Evolutionary conservation across 1,140 invertebrate genomes (phyloP), one percentile per base, ranked within the genome.

Genomic region (Cydia amplana): DNA sequence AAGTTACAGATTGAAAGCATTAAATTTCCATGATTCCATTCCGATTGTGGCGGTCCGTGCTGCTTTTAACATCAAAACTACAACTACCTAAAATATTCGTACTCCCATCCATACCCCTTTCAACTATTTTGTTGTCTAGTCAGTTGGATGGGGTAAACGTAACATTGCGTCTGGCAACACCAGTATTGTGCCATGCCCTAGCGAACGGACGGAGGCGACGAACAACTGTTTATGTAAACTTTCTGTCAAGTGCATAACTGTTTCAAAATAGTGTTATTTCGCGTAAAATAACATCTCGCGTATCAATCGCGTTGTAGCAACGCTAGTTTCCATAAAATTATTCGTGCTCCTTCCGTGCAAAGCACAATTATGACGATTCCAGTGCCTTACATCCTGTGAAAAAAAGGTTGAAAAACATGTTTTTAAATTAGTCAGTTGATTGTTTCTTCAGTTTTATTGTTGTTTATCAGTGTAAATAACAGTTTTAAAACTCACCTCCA

Each of bases 151-250:
- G 64, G 65, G 65, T 40, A 70, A 70, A 43, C 32, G 7, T 40
- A 10, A 70, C 28, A 4, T 36, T 36, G n/a, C n/a, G 4, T 16
- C 65, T 70, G 32, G 65, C 65, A 70, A 70, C 65, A 70, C 32
- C 36, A 70, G 65, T 70, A 36, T 36, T 36, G 65, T 70, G 65
- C 65, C 65, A 70, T 70, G 65, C 65, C 65, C 65, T 70, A n/a
- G 16, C 65, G 65, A 70, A 36, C 65, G 65, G n/a, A 70, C 65
- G 65, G 65, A 18, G 28, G 65, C 65, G 67, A 64, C 74, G 75
- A 77, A 74, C 80, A 72, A 81, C 79, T 86, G 85, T 84, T 86
- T 84, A 80, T 83, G 79, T 84, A 82, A 84, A 83, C 80, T 87
- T 83, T 82, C 67, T 80, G 82, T 81, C 81, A 82, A 81, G 77